Evolutionary conservation across 2,113 vertebrate genomes (phyloP), one percentile per base, ranked within the genome.

Genomic region (Protobothrops flavoviridis): DNA sequence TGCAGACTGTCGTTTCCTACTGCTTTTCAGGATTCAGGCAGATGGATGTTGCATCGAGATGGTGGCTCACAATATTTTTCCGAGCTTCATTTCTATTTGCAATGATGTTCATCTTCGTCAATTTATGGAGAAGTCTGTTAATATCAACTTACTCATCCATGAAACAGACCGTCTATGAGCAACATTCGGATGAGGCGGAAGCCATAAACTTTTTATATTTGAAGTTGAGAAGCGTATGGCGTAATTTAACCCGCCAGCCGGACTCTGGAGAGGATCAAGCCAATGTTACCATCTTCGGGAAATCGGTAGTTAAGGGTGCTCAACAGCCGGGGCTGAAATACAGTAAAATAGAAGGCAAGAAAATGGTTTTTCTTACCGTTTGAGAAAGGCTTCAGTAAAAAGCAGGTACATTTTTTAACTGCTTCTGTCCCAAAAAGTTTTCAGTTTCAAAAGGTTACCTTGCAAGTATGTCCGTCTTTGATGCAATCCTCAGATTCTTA

Each of bases 1-100:
- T 92, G 0, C 97, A 97, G 94, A 97, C 97, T 0, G 0, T 97
- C 1, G 1, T 97, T 85, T 97, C 97, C 59, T 98, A 97, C 2
- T 96, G 96, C 0, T 33, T 96, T 8, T 94, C 92, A 5, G 95
- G 96, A 21, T 96, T 97, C 53, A 94, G 93, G 29, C 48, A 94
- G 74, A 96, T 94, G 0, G 33, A 24, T 87, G 96, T 98, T 89
- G 87, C 90, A 26, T 87, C 43, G 21, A 95, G 93, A 87, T 50
- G 91, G 87, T 55, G 95, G 21, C 87, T 97, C 0, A 97, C 96
- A 1, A 57, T 94, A 21, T 88, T 98, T 5, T 97, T 97, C 85
- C 96, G 97, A 0, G 90, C 91, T 0, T 96, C 95, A 0, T 98
- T 98, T 53, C 4, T 96, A 48, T 6, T 97, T 59, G 57, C 96